Evolutionary conservation across 2,113 vertebrate genomes (phyloP).

Genomic region (Dromas ardeola): DNA sequence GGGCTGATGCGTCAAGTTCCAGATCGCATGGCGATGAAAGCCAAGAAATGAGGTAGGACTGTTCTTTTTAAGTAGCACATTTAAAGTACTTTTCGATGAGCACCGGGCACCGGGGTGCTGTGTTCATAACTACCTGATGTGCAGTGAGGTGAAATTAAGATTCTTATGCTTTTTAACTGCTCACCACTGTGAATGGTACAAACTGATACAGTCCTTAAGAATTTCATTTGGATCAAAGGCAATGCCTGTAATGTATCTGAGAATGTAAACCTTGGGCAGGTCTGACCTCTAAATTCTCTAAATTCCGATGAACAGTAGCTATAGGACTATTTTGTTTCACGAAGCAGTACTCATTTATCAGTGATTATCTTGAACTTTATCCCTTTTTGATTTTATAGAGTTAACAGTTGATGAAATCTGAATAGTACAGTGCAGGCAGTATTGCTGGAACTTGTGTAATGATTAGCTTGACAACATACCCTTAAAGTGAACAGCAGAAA

Average conservation of each 20-base stretch:
- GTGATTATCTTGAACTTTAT: constrained; percentile 72
- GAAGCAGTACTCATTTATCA: constrained; percentile 43
- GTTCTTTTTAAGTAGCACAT: background rate
- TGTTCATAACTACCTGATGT: background rate
- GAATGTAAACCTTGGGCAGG: constrained; percentile 45
- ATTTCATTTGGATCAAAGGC: background rate
- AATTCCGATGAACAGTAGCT: constrained; percentile 65
- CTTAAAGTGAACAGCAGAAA: constrained; percentile 29
- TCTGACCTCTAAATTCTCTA: constrained; percentile 53
- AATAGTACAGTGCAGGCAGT: background rate
- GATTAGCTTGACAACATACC: constrained; percentile 40
- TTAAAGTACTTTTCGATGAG: background rate
- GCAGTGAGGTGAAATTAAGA: background rate
- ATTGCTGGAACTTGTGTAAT: constrained; percentile 3
- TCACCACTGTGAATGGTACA: background rate
- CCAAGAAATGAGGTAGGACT: background rate
- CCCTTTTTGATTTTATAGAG: constrained; percentile 66
- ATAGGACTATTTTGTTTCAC: constrained; percentile 44
- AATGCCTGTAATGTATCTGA: background rate
- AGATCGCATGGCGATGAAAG: background rate
- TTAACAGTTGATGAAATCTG: constrained; percentile 66
- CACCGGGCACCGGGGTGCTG: background rate
- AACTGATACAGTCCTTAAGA: background rate
- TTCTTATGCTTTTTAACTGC: background rate
- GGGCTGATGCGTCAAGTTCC: background rate